A percentile compares a stretch with the other conserved stretches of the same genome.
Evolutionary conservation across 2,888 invertebrate genomes (phyloP).

Genomic region (Acrobasis repandana): DNA sequence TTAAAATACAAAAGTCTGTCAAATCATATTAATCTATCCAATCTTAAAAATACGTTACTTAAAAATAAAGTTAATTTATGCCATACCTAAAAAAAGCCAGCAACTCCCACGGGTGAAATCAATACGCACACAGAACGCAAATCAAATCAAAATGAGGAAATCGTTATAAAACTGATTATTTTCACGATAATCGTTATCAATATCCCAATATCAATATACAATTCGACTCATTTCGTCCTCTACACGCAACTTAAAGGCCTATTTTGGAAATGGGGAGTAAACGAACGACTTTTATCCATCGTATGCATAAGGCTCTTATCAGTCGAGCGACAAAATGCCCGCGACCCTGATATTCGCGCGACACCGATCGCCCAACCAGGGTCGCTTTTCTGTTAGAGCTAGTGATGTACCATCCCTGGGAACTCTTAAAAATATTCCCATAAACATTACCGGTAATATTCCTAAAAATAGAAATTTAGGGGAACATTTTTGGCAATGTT

Average conservation of each 20-base stretch:
- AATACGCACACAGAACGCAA: background rate
- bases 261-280: background rate
- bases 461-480: no score
- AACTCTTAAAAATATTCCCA: no score
- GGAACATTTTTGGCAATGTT: no score
- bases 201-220: background rate
- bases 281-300: background rate
- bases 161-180: conserved; percentile 44
- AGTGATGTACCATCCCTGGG: no score
- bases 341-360: no score
- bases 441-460: no score
- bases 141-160: conserved; percentile 37
- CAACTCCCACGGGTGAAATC: background rate
- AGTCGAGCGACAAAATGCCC: no score
- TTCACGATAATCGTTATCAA: conserved; percentile 50
- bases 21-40: no score
- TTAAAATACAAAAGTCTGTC: no score
- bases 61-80: background rate
- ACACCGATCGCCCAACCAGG: no score
- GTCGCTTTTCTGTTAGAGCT: no score
- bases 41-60: background rate
- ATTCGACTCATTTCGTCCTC: background rate
- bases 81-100: background rate
- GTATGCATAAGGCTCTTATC: no score
- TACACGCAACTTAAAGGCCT: background rate